Percentiles rank a stretch among this genome's conserved stretches.
phyloP scores from a whole-genome alignment of 1,140 invertebrate species.

The Eueides isabella region DNA sequence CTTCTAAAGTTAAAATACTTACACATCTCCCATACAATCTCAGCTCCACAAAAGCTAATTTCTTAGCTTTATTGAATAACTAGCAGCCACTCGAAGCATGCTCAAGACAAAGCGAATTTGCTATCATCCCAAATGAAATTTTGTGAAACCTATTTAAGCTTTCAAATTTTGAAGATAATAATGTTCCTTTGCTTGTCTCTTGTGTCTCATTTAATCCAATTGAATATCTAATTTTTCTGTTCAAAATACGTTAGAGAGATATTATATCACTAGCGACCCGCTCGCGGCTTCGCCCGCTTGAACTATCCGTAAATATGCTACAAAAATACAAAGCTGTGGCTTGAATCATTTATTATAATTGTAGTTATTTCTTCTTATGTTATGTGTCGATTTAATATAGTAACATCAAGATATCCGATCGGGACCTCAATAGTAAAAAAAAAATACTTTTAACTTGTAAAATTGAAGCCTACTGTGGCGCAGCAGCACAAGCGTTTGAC shows the following conservation, averaged over 20 bases:
- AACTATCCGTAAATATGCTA: no score
- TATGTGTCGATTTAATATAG: no score
- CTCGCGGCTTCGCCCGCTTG: no score
- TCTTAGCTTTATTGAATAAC: conserved; percentile 13
- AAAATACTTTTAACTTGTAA: no score
- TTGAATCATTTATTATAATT: no score
- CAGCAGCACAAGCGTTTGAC: no score
- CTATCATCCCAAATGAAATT: conserved; percentile 14
- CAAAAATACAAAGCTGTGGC: no score
- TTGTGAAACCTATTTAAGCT: conserved; percentile 13
- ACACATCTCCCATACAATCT: conserved; percentile 6
- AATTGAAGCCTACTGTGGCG: no score
- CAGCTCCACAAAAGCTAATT: conserved; percentile 2
- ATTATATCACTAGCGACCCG: no score
- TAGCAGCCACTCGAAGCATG: conserved; percentile 11
- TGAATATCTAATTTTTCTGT: neutral
- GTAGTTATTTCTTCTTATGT: no score
- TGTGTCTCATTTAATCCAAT: neutral
- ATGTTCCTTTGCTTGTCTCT: conserved; percentile 1
- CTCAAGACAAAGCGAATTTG: conserved; percentile 14
- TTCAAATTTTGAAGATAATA: conserved; percentile 1
- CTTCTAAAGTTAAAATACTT: neutral
- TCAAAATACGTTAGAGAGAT: neutral
- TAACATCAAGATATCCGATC: no score
- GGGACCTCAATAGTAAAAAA: no score